A percentile compares a stretch with the other conserved stretches of the same genome.
These are phyloP conservation scores for Delphinus delphis DNA, from an alignment of 2,113 vertebrate species.

Conservation along the genomic window DNA sequence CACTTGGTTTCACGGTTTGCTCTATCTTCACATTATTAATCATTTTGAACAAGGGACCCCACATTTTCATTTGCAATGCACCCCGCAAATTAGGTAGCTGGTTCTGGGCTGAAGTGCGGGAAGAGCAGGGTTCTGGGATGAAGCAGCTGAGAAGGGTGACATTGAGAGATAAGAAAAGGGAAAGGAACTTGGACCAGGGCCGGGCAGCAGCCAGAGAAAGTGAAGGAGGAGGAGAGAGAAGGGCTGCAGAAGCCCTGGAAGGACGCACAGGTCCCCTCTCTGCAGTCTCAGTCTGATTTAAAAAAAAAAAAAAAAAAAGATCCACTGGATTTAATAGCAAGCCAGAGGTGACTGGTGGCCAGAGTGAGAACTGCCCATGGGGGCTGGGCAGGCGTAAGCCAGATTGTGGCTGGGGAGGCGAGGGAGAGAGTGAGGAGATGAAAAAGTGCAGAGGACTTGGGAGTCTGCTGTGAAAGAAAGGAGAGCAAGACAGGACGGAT, in stretches of 20 bases:
- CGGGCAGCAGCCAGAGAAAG: neutral
- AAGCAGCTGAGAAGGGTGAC: neutral
- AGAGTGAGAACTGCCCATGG: accelerated
- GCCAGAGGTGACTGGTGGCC: neutral
- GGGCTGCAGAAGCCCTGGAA: neutral
- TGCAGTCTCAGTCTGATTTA: neutral
- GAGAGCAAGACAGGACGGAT: neutral
- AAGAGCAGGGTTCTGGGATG: neutral
- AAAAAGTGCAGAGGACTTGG: accelerated
- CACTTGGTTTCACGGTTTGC: neutral
- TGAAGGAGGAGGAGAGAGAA: no score
- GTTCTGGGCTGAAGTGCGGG: neutral
- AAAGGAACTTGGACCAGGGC: no score
- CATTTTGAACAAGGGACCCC: neutral
- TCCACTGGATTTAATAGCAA: neutral
- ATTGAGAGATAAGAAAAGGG: neutral
- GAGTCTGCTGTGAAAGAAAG: neutral
- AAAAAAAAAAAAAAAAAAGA: neutral
- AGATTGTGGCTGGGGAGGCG: neutral
- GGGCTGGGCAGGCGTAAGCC: neutral
- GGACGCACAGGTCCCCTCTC: accelerated
- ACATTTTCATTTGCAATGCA: neutral
- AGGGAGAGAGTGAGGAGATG: neutral
- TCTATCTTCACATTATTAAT: neutral
- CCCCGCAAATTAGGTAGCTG: neutral